phyloP scores from a whole-genome alignment of 2,888 invertebrate species.

The Diarsia brunnea region DNA sequence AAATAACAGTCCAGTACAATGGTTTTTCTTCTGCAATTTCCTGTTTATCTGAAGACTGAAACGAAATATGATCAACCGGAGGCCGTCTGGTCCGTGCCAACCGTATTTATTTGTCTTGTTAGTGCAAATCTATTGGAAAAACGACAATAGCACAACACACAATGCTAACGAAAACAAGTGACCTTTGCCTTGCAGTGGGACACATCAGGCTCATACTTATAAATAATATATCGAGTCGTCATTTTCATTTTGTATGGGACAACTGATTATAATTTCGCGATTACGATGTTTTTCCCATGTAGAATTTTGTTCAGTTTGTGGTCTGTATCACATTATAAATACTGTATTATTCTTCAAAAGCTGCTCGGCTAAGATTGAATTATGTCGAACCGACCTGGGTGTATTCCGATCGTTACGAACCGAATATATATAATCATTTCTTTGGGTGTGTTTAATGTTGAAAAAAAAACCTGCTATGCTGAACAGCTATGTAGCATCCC shows the following conservation, averaged over 20 bases:
- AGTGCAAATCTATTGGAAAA: conserved; percentile 85
- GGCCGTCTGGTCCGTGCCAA: conserved; percentile 67
- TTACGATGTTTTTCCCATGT: not conserved
- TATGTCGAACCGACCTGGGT: not conserved
- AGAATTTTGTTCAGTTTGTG: not conserved
- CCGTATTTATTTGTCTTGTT: conserved; percentile 84
- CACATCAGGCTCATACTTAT: too few relatives aligned
- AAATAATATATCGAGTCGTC: not conserved
- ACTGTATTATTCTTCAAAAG: not conserved
- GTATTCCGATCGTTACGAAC: not conserved
- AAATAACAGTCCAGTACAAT: conserved; percentile 56
- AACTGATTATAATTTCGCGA: not conserved
- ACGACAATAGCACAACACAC: conserved; percentile 73
- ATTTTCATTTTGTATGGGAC: not conserved
- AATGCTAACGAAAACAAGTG: conserved; percentile 68
- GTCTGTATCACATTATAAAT: not conserved
- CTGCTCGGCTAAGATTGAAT: not conserved
- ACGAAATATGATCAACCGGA: conserved; percentile 81
- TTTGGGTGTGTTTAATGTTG: not conserved
- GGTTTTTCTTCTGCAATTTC: conserved; percentile 72
- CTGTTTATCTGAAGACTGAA: conserved; percentile 75
- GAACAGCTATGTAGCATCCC: not conserved
- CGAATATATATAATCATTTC: not conserved
- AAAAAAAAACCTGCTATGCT: not conserved
- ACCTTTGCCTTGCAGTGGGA: not conserved